Evolutionary conservation across 2,113 vertebrate species (phyloP).

Genomic region (Caranx ignobilis): DNA sequence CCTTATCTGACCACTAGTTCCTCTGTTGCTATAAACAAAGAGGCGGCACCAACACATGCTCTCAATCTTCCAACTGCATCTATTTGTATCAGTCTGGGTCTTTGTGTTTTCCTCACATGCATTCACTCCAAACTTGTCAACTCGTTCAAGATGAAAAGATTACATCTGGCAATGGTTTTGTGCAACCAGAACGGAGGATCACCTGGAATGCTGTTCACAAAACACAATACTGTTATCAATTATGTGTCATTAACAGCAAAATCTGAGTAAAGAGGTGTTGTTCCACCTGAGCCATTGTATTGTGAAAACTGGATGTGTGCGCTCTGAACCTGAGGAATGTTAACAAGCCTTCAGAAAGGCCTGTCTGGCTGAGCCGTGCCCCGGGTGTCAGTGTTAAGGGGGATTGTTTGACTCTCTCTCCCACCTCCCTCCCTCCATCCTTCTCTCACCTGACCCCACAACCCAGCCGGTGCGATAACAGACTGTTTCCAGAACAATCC

Average conservation of each 20-base stretch:
- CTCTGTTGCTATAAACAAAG: constrained; percentile 73
- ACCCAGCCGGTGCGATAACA: constrained; percentile 54
- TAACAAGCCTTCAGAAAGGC: constrained; percentile 52
- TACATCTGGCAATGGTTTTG: neutral
- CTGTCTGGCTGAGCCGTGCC: constrained; percentile 38
- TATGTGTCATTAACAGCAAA: neutral
- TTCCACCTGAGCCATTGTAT: constrained; percentile 49
- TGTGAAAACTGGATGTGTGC: constrained; percentile 2
- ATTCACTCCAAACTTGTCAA: too few species aligned
- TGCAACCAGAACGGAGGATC: neutral
- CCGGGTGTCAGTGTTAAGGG: constrained; percentile 42
- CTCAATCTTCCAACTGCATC: neutral
- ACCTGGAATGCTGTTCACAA: neutral
- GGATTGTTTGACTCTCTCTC: constrained; percentile 49
- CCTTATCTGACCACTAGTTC: constrained; percentile 57
- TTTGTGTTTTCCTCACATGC: too few species aligned
- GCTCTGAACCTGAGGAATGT: constrained; percentile 67
- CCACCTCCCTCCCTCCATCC: constrained; percentile 30
- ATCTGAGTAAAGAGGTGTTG: constrained; percentile 35
- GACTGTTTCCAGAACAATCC: constrained; percentile 77
- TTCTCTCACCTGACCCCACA: constrained; percentile 72
- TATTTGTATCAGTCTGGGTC: constrained; percentile 5
- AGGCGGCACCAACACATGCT: constrained; percentile 13
- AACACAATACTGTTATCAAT: constrained; percentile 11
- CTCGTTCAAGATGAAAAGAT: neutral